phyloP scores from a whole-genome alignment of 2,797 vertebrate genomes.

The Coilia nasus region DNA sequence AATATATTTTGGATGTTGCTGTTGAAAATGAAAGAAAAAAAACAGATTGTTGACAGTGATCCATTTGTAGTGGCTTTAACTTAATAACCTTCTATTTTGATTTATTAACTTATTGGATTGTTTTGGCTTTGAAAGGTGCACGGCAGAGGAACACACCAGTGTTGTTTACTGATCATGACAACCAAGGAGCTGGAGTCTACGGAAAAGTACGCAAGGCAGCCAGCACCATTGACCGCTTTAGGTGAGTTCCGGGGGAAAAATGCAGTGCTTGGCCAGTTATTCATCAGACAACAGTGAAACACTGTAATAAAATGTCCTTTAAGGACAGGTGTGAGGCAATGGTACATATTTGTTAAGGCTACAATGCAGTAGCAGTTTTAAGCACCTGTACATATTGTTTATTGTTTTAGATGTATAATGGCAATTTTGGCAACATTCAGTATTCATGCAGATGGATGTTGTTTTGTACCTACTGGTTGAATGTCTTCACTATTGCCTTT shows the following conservation, averaged over 20 bases:
- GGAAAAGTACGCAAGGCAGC: conserved; percentile 94
- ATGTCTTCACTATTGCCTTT: not conserved
- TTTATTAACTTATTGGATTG: not conserved
- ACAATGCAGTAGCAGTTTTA: not conserved
- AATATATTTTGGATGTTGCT: not conserved
- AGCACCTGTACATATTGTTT: not conserved
- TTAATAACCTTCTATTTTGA: not conserved
- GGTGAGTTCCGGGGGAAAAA: conserved; percentile 69
- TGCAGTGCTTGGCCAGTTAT: not conserved
- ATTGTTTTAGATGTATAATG: not conserved
- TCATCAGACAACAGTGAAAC: not conserved
- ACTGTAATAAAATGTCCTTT: not conserved
- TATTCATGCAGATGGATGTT: too few species aligned
- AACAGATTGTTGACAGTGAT: not conserved
- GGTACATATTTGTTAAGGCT: not conserved
- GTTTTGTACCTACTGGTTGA: too few species aligned
- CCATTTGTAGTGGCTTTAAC: not conserved
- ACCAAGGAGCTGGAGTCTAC: conserved; percentile 81
- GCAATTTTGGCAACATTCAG: not conserved
- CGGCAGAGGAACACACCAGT: conserved; percentile 89
- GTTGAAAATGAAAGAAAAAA: not conserved
- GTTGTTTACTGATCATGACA: conserved; percentile 85
- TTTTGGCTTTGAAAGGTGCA: conserved; percentile 70
- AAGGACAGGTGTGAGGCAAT: not conserved
- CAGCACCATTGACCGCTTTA: conserved; percentile 93